Percentiles rank a stretch among this genome's conserved stretches.
These are phyloP conservation scores for Tychaedon coryphoeus DNA, from an alignment of 2,113 vertebrate species.

Conservation along the genomic window DNA sequence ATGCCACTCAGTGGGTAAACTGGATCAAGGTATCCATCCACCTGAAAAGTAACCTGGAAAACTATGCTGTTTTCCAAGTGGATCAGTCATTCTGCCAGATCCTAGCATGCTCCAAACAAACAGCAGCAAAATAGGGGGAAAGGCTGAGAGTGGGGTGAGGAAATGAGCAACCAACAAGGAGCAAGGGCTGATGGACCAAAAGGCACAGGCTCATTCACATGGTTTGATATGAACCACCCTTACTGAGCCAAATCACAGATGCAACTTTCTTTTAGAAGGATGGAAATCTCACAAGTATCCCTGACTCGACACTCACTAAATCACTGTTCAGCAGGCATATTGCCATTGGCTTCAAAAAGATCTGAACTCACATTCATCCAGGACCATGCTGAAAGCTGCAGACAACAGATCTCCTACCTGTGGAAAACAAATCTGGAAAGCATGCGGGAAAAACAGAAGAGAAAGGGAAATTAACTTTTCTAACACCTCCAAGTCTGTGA, in stretches of 20 bases:
- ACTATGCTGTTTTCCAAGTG: not conserved
- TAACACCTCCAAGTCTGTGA: not conserved
- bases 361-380: not conserved
- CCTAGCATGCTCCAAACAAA: not conserved
- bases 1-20: not conserved
- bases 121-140: not conserved
- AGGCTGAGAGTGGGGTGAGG: not conserved
- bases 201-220: not conserved
- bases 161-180: not conserved
- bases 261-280: not conserved
- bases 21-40: not conserved
- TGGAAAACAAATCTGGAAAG: not conserved
- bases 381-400: not conserved
- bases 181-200: not conserved
- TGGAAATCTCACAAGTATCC: not conserved
- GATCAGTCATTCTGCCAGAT: not conserved
- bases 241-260: not conserved
- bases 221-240: not conserved
- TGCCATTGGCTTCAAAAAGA: not conserved
- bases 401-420: not conserved
- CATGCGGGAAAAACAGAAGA: not conserved
- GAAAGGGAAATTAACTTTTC: not conserved
- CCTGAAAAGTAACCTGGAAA: not conserved
- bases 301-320: not conserved
- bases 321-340: not conserved